Base-by-base conservation (phyloP, 2,888 invertebrate species). In the Cheilosia vulpina region DNA sequence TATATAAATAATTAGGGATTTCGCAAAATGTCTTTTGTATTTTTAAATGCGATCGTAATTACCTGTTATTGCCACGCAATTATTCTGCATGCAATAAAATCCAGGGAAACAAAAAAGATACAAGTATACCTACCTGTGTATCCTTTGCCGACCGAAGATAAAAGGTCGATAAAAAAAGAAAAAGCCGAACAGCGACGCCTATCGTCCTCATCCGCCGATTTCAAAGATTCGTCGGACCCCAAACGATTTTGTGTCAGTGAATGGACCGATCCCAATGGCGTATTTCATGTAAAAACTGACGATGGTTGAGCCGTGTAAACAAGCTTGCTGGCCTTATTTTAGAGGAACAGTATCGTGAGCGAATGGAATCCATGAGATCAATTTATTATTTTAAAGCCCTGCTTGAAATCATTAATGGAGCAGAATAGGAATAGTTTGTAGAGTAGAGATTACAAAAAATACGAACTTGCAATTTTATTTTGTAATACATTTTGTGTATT, bases 361-460 rank as follows among this genome's bases (percentile, higher is more conserved):
- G 88, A 3, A 52, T 83, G 2, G 88, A 89, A 34, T 89, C 90
- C 0, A 87, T 90, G 34, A 88, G 90, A 15, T 89, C 89, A 4
- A 79, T 89, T 4, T 87, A 87, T 65, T 91, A 91, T 65, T 87
- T 90, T 85, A 89, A 89, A 71, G 76, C 89, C 17, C 73, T 90
- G 21, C 87, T 88, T 24, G 87, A 88, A 6, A 78, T 91, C 0
- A 77, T 89, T 47, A 52, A 57, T 38, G 15, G 21, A 47, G 1
- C 17, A 5, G 11, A 1, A 31, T 87, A 88, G 60, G 82, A 87
- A 38, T 4, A 38, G 5, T 13, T 13, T 58, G 13, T 27, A 1
- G 5, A 5, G 6, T 6, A 27, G 27, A 6, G 27, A 27, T 27
- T 27, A 6, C 13, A 11, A 13, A 4, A n/a, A n/a, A n/a, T n/a